These are phyloP conservation scores for Epinotia nisella DNA, from an alignment of 2,888 invertebrate species.

Conservation along the genomic window DNA sequence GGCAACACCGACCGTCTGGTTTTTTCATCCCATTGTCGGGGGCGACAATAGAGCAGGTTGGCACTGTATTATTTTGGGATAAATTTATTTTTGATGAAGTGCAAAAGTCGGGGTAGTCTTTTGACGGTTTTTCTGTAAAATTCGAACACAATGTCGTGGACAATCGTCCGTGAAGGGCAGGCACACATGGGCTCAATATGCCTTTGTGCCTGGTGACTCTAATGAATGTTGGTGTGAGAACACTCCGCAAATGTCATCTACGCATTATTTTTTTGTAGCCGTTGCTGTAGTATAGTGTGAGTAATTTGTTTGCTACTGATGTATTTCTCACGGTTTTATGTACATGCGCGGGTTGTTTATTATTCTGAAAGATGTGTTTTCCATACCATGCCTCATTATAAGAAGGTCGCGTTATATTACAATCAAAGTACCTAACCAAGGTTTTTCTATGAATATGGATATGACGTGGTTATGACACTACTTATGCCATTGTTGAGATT, in stretches of 20 bases:
- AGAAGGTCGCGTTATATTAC: not conserved
- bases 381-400: not conserved
- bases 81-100: conserved; percentile 84
- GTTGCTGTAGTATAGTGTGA: conserved; percentile 44
- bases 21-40: conserved; percentile 61
- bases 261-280: conserved; percentile 51
- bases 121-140: conserved; percentile 72
- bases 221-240: conserved; percentile 73
- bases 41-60: conserved; percentile 73
- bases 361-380: conserved; percentile 1
- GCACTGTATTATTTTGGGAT: conserved; percentile 71
- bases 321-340: conserved; percentile 50
- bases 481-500: not conserved
- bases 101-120: conserved; percentile 76
- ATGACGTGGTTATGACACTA: too few relatives aligned
- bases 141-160: conserved; percentile 69
- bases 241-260: conserved; percentile 53
- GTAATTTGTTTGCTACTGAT: conserved; percentile 46
- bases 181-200: conserved; percentile 81
- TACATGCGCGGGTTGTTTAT: conserved; percentile 6
- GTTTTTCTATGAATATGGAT: not conserved
- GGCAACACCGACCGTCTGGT: conserved; percentile 55
- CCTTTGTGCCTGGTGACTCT: conserved; percentile 70
- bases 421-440: not conserved
- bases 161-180: conserved; percentile 72